A percentile compares a stretch with the other conserved stretches of the same genome.
These are phyloP conservation scores for Erannis defoliaria DNA, from an alignment of 2,888 invertebrate genomes.

Conservation along the genomic window DNA sequence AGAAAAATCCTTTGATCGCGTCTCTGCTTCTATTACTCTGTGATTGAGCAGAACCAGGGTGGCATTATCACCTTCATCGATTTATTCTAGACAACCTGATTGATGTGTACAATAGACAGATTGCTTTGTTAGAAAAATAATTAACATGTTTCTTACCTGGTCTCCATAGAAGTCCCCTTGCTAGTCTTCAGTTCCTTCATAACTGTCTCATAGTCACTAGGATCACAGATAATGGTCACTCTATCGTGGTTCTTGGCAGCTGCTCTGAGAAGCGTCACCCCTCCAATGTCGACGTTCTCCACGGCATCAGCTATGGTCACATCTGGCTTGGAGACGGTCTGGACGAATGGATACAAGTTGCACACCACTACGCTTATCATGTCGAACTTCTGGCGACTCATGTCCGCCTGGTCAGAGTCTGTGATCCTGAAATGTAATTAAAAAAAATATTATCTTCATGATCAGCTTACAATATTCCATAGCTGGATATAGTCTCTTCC, in stretches of 20 bases:
- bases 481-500: too few species aligned
- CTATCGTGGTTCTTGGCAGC: constrained; percentile 98
- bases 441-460: neutral
- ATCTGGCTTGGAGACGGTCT: constrained; percentile 93
- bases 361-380: constrained; percentile 96
- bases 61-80: too few species aligned
- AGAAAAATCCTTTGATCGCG: too few species aligned
- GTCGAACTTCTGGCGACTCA: constrained; percentile 92
- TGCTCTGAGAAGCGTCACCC: constrained; percentile 97
- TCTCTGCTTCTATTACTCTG: too few species aligned
- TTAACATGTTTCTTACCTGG: constrained; percentile 90
- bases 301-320: constrained; percentile 95
- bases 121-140: too few species aligned
- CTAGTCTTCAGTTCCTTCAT: constrained; percentile 89
- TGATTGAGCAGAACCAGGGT: too few species aligned
- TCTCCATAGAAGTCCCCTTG: constrained; percentile 88
- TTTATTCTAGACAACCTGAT: too few species aligned
- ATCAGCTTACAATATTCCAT: too few species aligned
- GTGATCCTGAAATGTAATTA: constrained; percentile 84
- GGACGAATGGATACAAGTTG: constrained; percentile 98
- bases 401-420: constrained; percentile 92
- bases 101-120: too few species aligned
- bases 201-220: constrained; percentile 93
- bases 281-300: constrained; percentile 98
- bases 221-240: constrained; percentile 97